A percentile compares a stretch with the other conserved stretches of the same genome.
These are phyloP conservation scores for Monoplex corrugatus DNA, from an alignment of 2,888 invertebrate genomes.

Conservation along the genomic window DNA sequence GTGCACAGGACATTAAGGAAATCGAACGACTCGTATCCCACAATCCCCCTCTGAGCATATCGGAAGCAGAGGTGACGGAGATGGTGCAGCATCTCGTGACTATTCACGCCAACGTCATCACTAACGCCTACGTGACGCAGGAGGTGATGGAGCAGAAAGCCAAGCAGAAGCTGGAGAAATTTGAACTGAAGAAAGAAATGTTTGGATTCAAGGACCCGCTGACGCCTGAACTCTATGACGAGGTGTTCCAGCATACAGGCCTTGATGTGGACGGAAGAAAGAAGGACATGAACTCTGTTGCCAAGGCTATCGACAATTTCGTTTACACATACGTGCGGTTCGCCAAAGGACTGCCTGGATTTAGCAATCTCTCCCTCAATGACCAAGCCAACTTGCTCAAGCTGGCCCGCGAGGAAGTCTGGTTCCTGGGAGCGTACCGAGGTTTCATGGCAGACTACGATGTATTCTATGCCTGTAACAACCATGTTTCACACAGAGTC, in stretches of 20 bases:
- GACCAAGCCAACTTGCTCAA: constrained; percentile 51
- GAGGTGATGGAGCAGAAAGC: constrained; percentile 14
- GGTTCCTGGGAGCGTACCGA: constrained; percentile 50
- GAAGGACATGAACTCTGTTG: constrained; percentile 38
- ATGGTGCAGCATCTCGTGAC: constrained; percentile 8
- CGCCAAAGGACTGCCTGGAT: constrained; percentile 47
- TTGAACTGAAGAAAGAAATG: constrained; percentile 33
- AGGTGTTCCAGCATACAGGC: constrained; percentile 42
- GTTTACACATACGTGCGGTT: constrained; percentile 45
- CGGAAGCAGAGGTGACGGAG: constrained; percentile 35
- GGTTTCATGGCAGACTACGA: constrained; percentile 25
- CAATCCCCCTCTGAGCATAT: constrained; percentile 8
- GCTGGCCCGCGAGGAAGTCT: constrained; percentile 53
- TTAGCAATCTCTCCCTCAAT: constrained; percentile 11
- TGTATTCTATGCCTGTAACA: constrained; percentile 40
- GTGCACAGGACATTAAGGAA: constrained; percentile 76
- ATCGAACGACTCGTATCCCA: constrained; percentile 68
- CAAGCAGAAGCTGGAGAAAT: not conserved
- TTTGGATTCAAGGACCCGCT: constrained; percentile 41
- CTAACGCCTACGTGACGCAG: constrained; percentile 28
- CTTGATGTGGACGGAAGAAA: constrained; percentile 43
- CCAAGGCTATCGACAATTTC: constrained; percentile 41
- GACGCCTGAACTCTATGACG: constrained; percentile 40
- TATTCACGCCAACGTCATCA: constrained; percentile 17
- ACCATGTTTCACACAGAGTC: not conserved